phyloP scores from a whole-genome alignment of 2,797 vertebrate species.

The Manis crassicaudata region DNA sequence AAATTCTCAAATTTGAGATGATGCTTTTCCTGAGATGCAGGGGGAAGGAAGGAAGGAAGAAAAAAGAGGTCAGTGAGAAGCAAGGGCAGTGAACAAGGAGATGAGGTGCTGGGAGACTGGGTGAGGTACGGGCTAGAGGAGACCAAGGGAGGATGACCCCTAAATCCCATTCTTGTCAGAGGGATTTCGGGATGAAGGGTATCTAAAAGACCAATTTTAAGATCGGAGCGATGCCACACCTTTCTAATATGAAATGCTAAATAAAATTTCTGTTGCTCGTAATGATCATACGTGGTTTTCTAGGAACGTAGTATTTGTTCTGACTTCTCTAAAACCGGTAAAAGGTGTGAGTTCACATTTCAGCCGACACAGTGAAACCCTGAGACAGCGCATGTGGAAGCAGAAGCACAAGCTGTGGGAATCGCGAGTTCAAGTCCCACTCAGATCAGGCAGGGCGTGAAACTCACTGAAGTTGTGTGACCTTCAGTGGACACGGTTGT shows the following conservation, averaged over 20 bases:
- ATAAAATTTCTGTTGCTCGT: not conserved
- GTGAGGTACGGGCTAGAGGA: not conserved
- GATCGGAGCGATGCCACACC: not conserved
- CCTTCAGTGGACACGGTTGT: not conserved
- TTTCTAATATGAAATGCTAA: not conserved
- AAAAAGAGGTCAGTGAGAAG: not conserved
- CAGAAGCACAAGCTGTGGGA: too few species aligned
- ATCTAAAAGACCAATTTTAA: not conserved
- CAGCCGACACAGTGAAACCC: not conserved
- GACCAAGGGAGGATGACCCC: not conserved
- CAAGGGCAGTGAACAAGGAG: not conserved
- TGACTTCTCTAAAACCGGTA: not conserved
- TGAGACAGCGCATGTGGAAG: rapidly evolving
- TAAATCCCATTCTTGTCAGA: not conserved
- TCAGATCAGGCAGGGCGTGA: not conserved
- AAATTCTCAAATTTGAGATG: not conserved
- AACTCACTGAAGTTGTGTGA: not conserved
- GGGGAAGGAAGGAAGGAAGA: not conserved
- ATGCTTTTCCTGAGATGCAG: not conserved
- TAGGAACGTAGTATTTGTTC: not conserved
- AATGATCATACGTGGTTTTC: not conserved
- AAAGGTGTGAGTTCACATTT: not conserved
- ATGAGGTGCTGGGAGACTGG: not conserved
- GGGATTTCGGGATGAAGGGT: not conserved
- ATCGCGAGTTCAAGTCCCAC: not conserved